A percentile compares a stretch with the other conserved stretches of the same genome.
These are phyloP conservation scores for Gymnothorax javanicus DNA, from an alignment of 2,797 vertebrate genomes.

Conservation along the genomic window DNA sequence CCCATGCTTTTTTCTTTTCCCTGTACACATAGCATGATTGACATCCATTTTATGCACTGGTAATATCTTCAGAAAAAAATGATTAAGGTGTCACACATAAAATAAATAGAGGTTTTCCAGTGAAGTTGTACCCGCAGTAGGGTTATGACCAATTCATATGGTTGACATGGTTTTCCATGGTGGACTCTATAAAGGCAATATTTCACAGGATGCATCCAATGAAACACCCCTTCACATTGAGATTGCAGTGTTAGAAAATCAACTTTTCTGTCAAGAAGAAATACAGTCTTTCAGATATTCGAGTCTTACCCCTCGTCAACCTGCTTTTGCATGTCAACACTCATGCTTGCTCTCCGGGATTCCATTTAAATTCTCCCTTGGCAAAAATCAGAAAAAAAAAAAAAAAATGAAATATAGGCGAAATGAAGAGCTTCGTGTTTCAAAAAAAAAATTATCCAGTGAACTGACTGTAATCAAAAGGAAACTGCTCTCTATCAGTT, in stretches of 20 bases:
- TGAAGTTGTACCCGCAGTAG: conserved; percentile 26
- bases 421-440: background rate
- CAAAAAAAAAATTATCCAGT: background rate
- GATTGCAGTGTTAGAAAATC: background rate
- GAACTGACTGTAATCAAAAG: conserved; percentile 6
- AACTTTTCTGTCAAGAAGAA: background rate
- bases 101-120: conserved; percentile 38
- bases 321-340: background rate
- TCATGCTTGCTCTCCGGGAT: background rate
- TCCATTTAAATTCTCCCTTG: background rate
- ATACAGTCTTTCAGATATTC: background rate
- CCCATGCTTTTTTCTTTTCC: conserved; percentile 10
- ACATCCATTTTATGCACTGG: conserved; percentile 44
- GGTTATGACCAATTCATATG: conserved; percentile 49
- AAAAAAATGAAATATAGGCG: too few species aligned
- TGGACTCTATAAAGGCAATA: conserved; percentile 42
- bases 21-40: conserved; percentile 28
- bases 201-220: conserved; percentile 38
- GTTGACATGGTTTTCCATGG: conserved; percentile 39
- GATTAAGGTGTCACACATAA: conserved; percentile 38
- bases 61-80: conserved; percentile 43
- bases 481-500: background rate
- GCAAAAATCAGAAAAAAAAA: background rate
- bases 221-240: background rate
- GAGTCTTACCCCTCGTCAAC: background rate